Percentiles rank a stretch among this genome's conserved stretches.
These are phyloP conservation scores for Lasiurus borealis DNA, from an alignment of 2,113 vertebrate genomes.

Conservation along the genomic window DNA sequence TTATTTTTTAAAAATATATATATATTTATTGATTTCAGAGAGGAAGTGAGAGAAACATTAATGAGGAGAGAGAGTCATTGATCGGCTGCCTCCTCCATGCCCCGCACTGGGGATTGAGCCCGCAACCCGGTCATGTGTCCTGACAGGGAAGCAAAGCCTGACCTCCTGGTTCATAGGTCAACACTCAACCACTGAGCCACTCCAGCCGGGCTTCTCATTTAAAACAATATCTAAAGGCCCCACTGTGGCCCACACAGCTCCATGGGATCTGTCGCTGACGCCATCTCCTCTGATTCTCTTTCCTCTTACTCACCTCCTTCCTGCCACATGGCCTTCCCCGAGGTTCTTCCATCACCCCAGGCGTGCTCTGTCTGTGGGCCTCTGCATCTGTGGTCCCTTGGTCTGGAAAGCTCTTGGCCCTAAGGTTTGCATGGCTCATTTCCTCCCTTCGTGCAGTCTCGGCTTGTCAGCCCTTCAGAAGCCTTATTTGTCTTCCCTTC, in stretches of 20 bases:
- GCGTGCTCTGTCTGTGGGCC: neutral
- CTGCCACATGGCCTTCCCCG: neutral
- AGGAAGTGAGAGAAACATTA: too few species aligned
- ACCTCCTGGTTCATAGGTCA: too few species aligned
- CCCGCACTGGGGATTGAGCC: too few species aligned
- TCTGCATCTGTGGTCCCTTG: neutral
- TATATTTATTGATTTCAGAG: too few species aligned
- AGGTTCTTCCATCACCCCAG: neutral
- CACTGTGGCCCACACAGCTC: neutral
- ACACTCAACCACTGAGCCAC: too few species aligned
- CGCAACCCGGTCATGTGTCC: too few species aligned
- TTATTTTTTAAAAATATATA: neutral
- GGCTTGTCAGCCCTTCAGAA: neutral
- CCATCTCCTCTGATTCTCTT: neutral
- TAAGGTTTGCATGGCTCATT: neutral
- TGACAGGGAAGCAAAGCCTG: too few species aligned
- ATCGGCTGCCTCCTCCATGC: too few species aligned
- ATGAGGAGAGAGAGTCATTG: too few species aligned
- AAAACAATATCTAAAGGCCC: neutral
- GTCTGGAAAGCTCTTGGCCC: neutral
- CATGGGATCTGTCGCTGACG: neutral
- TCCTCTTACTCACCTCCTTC: conserved; percentile 8
- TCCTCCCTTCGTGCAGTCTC: neutral
- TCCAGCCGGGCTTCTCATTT: neutral
- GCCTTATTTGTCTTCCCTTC: neutral